A percentile compares a stretch with the other conserved stretches of the same genome.
phyloP scores from a whole-genome alignment of 2,797 vertebrate species.

The Periophthalmus magnuspinnatus region DNA sequence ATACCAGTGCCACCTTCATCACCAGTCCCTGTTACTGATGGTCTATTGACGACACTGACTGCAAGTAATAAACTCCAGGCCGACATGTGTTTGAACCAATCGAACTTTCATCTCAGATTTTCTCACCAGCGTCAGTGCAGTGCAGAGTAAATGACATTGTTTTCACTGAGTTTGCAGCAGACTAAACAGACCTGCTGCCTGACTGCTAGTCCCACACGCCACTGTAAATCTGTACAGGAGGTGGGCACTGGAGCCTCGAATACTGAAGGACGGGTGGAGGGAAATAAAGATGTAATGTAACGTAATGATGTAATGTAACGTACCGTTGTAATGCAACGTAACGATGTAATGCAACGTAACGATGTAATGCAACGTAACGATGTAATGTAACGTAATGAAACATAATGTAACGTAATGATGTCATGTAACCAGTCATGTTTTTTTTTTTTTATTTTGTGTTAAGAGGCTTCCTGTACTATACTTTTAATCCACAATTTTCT shows the following conservation, averaged over 20 bases:
- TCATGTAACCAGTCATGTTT: too few relatives aligned
- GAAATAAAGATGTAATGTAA: too few relatives aligned
- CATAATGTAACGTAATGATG: too few relatives aligned
- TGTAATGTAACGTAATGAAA: too few relatives aligned
- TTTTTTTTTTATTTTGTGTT: too few relatives aligned
- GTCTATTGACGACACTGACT: neutral
- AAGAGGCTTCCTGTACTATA: neutral
- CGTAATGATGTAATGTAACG: neutral
- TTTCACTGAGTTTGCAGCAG: slow-evolving; percentile 47
- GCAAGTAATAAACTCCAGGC: neutral
- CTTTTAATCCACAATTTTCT: slow-evolving; percentile 12
- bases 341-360: too few relatives aligned
- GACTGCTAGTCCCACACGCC: slow-evolving; percentile 13
- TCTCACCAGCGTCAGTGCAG: neutral
- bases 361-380: neutral
- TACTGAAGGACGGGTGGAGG: slow-evolving; percentile 22
- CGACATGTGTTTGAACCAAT: neutral
- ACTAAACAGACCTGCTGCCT: slow-evolving; percentile 58
- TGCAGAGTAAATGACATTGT: slow-evolving; percentile 11
- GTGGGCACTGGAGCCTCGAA: slow-evolving; percentile 30
- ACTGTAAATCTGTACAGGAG: slow-evolving; percentile 50
- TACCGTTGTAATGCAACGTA: too few relatives aligned
- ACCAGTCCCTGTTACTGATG: neutral
- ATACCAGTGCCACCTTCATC: too few relatives aligned
- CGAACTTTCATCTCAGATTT: neutral